Evolutionary conservation across 1,140 invertebrate species (phyloP).

Genomic region (Fopius arisanus): DNA sequence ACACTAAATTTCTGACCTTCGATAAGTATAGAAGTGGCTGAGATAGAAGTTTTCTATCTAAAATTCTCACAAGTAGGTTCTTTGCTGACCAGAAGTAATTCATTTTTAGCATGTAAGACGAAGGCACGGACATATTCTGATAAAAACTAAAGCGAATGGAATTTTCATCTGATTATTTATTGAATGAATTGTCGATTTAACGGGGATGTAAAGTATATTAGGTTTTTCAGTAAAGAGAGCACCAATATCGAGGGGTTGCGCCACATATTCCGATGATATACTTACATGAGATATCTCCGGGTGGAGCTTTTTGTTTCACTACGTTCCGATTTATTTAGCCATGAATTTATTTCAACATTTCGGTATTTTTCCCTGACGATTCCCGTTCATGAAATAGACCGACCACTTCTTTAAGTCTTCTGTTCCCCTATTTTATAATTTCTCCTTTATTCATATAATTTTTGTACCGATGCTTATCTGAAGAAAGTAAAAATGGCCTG

Average conservation of each 20-base stretch:
- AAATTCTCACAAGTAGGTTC: no score
- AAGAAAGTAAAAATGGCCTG: slow-evolving; percentile 21
- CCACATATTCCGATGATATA: background rate
- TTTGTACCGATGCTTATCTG: background rate
- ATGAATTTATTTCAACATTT: background rate
- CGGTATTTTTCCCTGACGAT: background rate
- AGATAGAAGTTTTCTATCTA: no score
- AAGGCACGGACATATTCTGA: slow-evolving; percentile 29
- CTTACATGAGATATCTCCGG: background rate
- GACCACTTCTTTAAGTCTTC: background rate
- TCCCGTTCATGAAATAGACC: background rate
- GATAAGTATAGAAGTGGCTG: no score
- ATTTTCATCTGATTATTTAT: background rate
- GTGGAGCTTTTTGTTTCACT: background rate
- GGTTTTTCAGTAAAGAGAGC: background rate
- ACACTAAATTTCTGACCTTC: no score
- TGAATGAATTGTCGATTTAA: background rate
- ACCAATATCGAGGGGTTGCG: background rate
- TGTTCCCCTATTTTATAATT: background rate
- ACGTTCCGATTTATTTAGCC: background rate
- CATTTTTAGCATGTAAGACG: no score
- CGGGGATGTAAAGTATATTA: background rate
- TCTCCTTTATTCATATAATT: slow-evolving; percentile 18
- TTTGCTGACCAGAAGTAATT: no score
- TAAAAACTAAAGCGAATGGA: slow-evolving; percentile 24